phyloP scores from a whole-genome alignment of 2,113 vertebrate species.

The Alces alces region DNA sequence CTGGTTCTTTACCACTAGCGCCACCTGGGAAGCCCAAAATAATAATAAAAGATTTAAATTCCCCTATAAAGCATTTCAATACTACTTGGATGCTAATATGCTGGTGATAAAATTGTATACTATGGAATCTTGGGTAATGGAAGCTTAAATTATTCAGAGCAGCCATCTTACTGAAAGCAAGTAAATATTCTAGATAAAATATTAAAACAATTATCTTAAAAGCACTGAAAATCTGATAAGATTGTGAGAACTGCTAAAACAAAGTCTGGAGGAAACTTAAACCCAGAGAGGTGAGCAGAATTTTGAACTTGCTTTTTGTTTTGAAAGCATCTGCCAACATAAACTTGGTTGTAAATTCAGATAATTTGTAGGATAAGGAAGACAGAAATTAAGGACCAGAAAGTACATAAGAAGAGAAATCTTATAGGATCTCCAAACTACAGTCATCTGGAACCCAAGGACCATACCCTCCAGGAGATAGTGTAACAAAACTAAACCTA shows the following conservation, averaged over 20 bases:
- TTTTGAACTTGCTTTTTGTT: slow-evolving; percentile 6
- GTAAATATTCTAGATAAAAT: slow-evolving; percentile 51
- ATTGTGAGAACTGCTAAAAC: background rate
- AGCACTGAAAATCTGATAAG: slow-evolving; percentile 17
- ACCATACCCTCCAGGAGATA: background rate
- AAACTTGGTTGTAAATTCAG: background rate
- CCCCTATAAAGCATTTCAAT: background rate
- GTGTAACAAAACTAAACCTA: background rate
- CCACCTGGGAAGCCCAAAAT: background rate
- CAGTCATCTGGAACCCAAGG: background rate
- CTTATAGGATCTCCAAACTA: background rate
- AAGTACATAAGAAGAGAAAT: background rate
- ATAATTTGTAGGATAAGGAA: background rate
- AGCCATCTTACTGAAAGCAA: slow-evolving; percentile 39
- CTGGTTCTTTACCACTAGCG: background rate
- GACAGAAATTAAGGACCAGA: background rate
- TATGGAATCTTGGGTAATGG: slow-evolving; percentile 20
- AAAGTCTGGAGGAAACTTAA: slow-evolving; percentile 29
- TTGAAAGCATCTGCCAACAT: background rate
- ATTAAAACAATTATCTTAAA: slow-evolving; percentile 48
- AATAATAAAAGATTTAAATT: background rate
- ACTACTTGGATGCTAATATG: background rate
- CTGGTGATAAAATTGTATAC: background rate
- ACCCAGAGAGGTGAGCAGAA: background rate
- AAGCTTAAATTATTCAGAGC: slow-evolving; percentile 51